Evolutionary conservation across 1,140 invertebrate species (phyloP), one percentile per base, ranked within the genome.

Genomic region (Anadara kagoshimensis): DNA sequence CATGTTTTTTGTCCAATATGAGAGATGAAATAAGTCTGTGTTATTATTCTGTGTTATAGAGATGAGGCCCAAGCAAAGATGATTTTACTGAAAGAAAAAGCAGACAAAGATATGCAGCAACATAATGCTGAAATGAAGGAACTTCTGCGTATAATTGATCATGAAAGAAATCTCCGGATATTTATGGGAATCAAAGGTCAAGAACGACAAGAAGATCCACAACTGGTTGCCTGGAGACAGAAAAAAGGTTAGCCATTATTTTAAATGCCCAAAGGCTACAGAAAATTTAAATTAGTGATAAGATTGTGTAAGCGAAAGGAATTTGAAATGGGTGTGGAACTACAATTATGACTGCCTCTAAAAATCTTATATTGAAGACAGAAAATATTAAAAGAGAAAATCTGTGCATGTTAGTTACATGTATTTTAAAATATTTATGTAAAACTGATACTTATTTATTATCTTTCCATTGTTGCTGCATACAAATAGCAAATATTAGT

Each of bases 11-110:
- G n/a, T n/a, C n/a, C n/a, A n/a, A n/a, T n/a, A n/a, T n/a, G n/a
- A n/a, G n/a, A n/a, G n/a, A n/a, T n/a, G n/a, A 14, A 47, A 69
- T 41, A 62, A 26, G 20, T 20, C 47, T 36, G 2, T 49, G 47
- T 2, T 49, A 10, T 1, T 18, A 14, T 49, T 14, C 47, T 18
- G 41, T n/a, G 10, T 63, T 64, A 5, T 62, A 69, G 87, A 75
- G 95, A 96, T 86, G 95, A 96, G 82, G 93, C 94, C 79, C 93
- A 96, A 83, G 92, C 92, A 51, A 96, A 96, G 88, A 91, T 97
- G 61, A 92, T 94, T 41, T 92, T 93, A 0, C 90, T 97, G 36
- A 94, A 93, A 74, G 94, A 95, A 77, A 89, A 90, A 69, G 91
- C 91, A 20, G 90, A 91, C 62, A 91, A 92, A 76, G 92, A 93